Evolutionary conservation across 2,797 vertebrate species (phyloP).

Genomic region (Petrocephalus sullivani): DNA sequence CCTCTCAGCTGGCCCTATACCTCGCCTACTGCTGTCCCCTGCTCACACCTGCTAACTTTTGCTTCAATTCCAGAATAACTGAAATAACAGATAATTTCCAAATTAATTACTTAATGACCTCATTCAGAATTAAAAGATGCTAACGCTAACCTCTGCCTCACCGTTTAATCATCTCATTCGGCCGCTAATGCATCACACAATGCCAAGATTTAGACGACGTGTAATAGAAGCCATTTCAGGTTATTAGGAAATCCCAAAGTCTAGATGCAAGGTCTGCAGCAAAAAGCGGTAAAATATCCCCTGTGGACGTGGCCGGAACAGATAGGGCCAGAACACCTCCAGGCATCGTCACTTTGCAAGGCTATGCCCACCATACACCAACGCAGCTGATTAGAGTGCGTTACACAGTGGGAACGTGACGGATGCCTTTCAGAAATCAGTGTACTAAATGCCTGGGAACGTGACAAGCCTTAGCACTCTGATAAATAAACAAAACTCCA

Average conservation of each 20-base stretch:
- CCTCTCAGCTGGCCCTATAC: not conserved
- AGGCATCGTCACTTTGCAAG: not conserved
- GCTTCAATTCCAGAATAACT: not conserved
- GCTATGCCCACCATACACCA: not conserved
- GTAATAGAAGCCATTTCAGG: not conserved
- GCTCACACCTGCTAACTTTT: not conserved
- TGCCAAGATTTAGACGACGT: not conserved
- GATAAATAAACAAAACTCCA: not conserved
- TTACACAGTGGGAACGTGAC: not conserved
- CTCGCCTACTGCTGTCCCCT: not conserved
- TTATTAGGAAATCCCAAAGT: not conserved
- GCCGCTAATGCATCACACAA: not conserved
- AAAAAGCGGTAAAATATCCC: not conserved
- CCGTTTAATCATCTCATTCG: not conserved
- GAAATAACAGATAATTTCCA: not conserved
- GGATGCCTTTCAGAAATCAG: not conserved
- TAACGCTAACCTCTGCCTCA: not conserved
- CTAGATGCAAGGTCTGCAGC: not conserved
- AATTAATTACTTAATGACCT: not conserved
- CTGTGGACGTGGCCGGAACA: not conserved
- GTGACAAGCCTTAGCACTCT: not conserved
- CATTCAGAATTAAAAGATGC: not conserved
- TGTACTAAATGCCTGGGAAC: not conserved
- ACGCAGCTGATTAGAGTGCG: not conserved
- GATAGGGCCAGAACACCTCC: not conserved